Conservation (phyloP, 2,113 vertebrate species). For the human (Homo sapiens) region GRCh38 chr5:39226501-39227000, state of each 20-base stretch:
- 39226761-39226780: background rate
- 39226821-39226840: background rate
- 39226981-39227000: background rate
- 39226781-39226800: background rate
- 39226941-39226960: background rate
- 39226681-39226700: background rate
- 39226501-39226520: no score
- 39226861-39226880: background rate
- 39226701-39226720: background rate
- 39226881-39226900: background rate
- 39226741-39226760: background rate
- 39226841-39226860: background rate
- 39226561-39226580: background rate
- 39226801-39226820: background rate
- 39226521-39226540: background rate
- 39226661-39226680: background rate
- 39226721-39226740: background rate
- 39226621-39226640: accelerated
- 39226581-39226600: no score
- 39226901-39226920: background rate
- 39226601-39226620: background rate
- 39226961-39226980: background rate
- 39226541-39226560: background rate
- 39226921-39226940: background rate
- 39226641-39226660: background rate